Percentiles rank a stretch among this genome's conserved stretches.
phyloP scores from a whole-genome alignment of 2,888 invertebrate genomes.

The Tubulanus polymorphus region DNA sequence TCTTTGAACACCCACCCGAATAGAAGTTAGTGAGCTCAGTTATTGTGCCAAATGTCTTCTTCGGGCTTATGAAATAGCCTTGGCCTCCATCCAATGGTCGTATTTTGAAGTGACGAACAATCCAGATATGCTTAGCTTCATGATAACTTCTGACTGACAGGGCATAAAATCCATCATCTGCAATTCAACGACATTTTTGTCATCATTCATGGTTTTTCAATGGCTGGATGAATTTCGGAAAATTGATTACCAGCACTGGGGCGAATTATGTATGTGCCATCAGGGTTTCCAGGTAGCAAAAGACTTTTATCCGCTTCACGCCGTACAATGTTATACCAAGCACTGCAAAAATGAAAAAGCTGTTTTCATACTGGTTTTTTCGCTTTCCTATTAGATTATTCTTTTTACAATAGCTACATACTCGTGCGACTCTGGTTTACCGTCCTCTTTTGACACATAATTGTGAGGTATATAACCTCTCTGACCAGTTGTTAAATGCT shows the following conservation, averaged over 20 bases:
- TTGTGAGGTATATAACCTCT: constrained; percentile 95
- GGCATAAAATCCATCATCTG: constrained; percentile 51
- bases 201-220: neutral
- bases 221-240: neutral
- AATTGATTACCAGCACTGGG: constrained; percentile 72
- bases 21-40: constrained; percentile 93
- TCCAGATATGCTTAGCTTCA: constrained; percentile 75
- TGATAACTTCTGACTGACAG: constrained; percentile 85
- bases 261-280: constrained; percentile 93
- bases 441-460: constrained; percentile 91
- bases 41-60: constrained; percentile 90
- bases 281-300: constrained; percentile 82
- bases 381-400: neutral
- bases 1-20: constrained; percentile 64
- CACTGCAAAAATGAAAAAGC: constrained; percentile 64
- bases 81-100: constrained; percentile 79
- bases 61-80: constrained; percentile 93
- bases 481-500: constrained; percentile 87
- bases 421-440: constrained; percentile 96
- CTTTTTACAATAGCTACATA: constrained; percentile 61
- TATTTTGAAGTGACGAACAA: constrained; percentile 98
- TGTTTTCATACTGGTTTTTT: neutral
- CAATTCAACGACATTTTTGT: constrained; percentile 12
- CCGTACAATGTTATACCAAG: constrained; percentile 97
- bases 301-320: constrained; percentile 96